Base-by-base conservation (phyloP, 1,140 invertebrate genomes). In the Calosoma granatense region DNA sequence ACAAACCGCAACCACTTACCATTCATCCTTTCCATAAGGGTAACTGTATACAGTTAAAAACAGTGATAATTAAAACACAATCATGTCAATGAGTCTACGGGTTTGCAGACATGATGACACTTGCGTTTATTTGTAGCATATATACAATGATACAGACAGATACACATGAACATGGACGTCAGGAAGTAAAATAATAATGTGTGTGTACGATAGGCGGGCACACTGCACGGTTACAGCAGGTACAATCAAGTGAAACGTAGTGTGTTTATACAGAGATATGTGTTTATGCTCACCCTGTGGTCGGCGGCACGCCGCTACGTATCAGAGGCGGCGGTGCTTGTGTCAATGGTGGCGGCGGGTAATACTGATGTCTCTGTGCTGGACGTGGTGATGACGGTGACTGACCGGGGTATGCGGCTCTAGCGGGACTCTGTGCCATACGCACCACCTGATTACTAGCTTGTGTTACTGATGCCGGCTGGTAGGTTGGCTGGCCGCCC, bases 21-120 rank as follows among this genome's bases (percentile, higher is more conserved):
- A 80, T 68, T 79, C 76, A 71, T 79, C 78, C 75, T 80, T 79
- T 67, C 74, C 75, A 74, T 79, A 79, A 68, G 76, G 76, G 75
- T 78, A 79, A 78, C 78, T 80, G 78, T 71, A 72, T 66, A 68
- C 72, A 60, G 71, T 69, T 73, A 74, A 74, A 36, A 36, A 36
- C 26, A 36, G 66, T 57, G 67, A 65, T 72, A 61, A 61, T 70
- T 65, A 22, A 11, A 57, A 43, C 30, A 22, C 54, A 36, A 36
- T 36, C 26, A n/a, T 36, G n/a, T 36, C 26, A 36, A 36, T 36
- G 26, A 36, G n/a, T 36, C 26, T n/a, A n/a, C n/a, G n/a, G n/a
- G n/a, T n/a, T n/a, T n/a, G n/a, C n/a, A n/a, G n/a, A n/a, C n/a
- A n/a, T n/a, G n/a, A n/a, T n/a, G n/a, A n/a, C n/a, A n/a, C n/a